Conservation (phyloP, 2,888 invertebrate species). For the Lapara coniferarum region DNA sequence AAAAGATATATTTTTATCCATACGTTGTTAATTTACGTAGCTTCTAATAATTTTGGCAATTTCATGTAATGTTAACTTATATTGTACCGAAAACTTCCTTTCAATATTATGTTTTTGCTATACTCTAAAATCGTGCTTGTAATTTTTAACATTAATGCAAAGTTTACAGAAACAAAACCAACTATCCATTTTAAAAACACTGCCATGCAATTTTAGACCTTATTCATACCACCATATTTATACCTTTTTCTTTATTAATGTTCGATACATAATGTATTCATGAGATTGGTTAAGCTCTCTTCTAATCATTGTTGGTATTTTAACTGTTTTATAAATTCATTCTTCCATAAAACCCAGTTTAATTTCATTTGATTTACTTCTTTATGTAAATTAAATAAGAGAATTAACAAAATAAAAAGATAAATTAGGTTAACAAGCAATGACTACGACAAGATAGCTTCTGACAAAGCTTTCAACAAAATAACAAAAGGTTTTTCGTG, state of each 20-base stretch:
- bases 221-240: slow-evolving; percentile 6
- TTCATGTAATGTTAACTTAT: too few species aligned
- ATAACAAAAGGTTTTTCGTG: slow-evolving; percentile 19
- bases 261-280: slow-evolving; percentile 68
- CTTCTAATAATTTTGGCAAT: too few species aligned
- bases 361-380: slow-evolving; percentile 67
- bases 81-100: too few species aligned
- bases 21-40: too few species aligned
- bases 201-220: slow-evolving; percentile 9
- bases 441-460: slow-evolving; percentile 38
- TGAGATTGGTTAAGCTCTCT: slow-evolving; percentile 67
- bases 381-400: slow-evolving; percentile 59
- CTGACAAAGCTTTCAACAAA: slow-evolving; percentile 25
- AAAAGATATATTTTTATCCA: too few species aligned
- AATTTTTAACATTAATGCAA: too few species aligned
- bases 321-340: slow-evolving; percentile 66
- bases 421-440: slow-evolving; percentile 47
- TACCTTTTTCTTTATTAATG: slow-evolving; percentile 64
- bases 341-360: slow-evolving; percentile 61
- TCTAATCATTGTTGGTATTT: slow-evolving; percentile 65
- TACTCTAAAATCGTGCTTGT: too few species aligned
- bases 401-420: slow-evolving; percentile 48
- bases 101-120: too few species aligned
- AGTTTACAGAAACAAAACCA: not conserved
- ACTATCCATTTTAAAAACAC: not conserved